phyloP scores from a whole-genome alignment of 1,140 invertebrate genomes.

The Lamellibrachia luymesi region DNA sequence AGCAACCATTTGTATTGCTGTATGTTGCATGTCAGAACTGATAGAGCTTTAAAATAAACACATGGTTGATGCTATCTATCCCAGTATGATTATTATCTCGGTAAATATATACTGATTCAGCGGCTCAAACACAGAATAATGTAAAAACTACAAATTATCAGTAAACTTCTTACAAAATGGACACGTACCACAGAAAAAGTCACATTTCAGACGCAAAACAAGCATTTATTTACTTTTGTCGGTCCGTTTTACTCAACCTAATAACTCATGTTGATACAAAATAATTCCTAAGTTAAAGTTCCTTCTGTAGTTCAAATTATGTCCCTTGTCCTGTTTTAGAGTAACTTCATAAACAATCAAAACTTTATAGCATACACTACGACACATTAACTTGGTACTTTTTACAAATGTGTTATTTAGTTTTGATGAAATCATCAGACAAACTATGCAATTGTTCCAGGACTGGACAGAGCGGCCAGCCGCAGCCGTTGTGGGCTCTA shows the following conservation, averaged over 20 bases:
- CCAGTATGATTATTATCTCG: neutral
- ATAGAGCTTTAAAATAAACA: neutral
- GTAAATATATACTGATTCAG: neutral
- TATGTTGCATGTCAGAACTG: neutral
- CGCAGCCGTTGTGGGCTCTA: no score
- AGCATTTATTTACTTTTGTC: neutral
- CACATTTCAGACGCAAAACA: neutral
- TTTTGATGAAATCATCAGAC: no score
- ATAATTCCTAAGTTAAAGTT: neutral
- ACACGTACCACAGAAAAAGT: neutral
- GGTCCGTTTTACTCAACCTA: neutral
- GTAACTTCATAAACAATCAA: no score
- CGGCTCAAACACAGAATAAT: neutral
- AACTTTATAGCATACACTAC: no score
- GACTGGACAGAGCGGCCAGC: no score
- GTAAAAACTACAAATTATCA: neutral
- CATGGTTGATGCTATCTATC: neutral
- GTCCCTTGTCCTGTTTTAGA: neutral
- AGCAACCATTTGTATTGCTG: neutral
- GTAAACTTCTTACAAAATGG: neutral
- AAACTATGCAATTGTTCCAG: no score
- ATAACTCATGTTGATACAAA: neutral
- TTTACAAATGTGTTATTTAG: no score
- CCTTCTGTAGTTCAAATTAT: neutral
- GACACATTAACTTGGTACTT: no score